Conservation (phyloP, 2,888 invertebrate species). For the Monochamus alternatus region DNA sequence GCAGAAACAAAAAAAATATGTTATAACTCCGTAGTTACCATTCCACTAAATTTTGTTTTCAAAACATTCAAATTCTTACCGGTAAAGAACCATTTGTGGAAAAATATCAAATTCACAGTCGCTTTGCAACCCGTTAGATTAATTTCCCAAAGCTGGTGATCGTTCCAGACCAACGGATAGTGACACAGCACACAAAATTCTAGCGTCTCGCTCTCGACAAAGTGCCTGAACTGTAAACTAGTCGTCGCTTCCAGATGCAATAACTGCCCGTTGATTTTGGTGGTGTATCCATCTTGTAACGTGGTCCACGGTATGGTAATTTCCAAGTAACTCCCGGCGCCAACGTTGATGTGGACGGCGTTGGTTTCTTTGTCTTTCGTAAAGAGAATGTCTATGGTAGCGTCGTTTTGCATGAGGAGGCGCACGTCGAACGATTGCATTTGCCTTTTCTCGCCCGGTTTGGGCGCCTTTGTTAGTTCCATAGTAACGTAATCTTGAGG, state of each 20-base stretch:
- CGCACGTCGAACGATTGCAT: constrained; percentile 95
- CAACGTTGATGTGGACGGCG: constrained; percentile 95
- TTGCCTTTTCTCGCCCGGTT: constrained; percentile 90
- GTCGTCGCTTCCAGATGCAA: constrained; percentile 96
- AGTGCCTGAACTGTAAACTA: constrained; percentile 91
- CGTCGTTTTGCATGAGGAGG: constrained; percentile 91
- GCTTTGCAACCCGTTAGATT: constrained; percentile 96
- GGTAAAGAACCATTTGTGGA: constrained; percentile 96
- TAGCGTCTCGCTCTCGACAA: constrained; percentile 95
- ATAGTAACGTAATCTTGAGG: constrained; percentile 89
- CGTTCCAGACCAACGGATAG: constrained; percentile 97
- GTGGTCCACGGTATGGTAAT: constrained; percentile 94
- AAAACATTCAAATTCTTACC: constrained; percentile 66
- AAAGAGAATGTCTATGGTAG: constrained; percentile 96
- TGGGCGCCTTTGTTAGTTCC: constrained; percentile 85
- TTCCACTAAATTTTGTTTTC: too few species aligned
- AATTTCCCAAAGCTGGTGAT: constrained; percentile 95
- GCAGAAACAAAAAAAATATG: constrained; percentile 50
- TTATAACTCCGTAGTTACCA: too few species aligned
- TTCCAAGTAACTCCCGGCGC: constrained; percentile 96
- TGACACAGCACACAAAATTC: constrained; percentile 91
- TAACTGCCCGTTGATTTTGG: constrained; percentile 93
- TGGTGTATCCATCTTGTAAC: constrained; percentile 83
- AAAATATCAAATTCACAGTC: constrained; percentile 92
- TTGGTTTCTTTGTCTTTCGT: constrained; percentile 97